Base-by-base conservation (phyloP, 2,113 vertebrate species). In the Oncorhynchus kisutch region DNA sequence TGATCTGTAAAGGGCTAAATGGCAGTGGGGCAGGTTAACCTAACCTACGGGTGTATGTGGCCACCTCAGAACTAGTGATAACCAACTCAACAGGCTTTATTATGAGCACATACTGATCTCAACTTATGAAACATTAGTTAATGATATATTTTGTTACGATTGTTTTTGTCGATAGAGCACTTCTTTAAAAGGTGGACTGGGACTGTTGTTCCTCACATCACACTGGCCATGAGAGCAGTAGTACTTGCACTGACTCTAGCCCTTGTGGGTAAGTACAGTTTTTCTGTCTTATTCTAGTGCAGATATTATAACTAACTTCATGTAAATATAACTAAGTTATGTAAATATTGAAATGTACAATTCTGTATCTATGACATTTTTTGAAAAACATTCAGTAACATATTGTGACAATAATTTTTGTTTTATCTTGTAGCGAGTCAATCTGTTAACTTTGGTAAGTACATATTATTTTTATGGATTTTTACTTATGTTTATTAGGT, bases 141-240 rank as follows among this genome's bases (percentile, higher is more conserved):
- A 54, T 18, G 18, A 54, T 54, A 0, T 54, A 54, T 54, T 18
- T 54, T 18, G 5, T 54, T 45, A 9, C 39, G 39, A 9, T 4
- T 6, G 49, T 51, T 54, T 54, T 54, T 54, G 65, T 74, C 29
- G 7, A 9, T 16, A 66, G 29, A 16, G 5, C 14, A 13, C 14
- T 22, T 12, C 20, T 70, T 5, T 70, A 70, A 70, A 70, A 70
- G 68, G 68, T 4, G 0, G 12, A 5, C 34, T 70, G 68, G 1
- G 34, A 24, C 11, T 11, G 5, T 27, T 51, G 2, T 69, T 0
- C 0, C 2, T 81, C n/a, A 84, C 89, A 86, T 45, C 71, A 67
- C 78, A 78, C 54, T 81, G 86, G 70, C 76, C 85, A 93, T 93
- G 92, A 91, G 67, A 85, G 83, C 83, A 57, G 18, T 91, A 73